phyloP scores from a whole-genome alignment of 2,888 invertebrate genomes.

The Heliconius erato region DNA sequence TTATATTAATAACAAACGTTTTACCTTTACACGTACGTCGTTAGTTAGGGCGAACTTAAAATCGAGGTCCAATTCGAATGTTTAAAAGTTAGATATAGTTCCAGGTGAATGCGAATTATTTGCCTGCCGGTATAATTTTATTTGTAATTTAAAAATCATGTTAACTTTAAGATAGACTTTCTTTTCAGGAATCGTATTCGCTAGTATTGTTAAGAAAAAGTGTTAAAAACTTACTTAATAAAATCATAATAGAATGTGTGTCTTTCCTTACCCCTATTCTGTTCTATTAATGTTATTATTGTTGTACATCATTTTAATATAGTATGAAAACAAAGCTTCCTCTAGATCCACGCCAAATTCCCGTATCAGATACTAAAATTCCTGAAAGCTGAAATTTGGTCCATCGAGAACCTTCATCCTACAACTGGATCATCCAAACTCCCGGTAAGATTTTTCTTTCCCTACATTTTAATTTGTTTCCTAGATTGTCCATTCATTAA shows the following conservation, averaged over 20 bases:
- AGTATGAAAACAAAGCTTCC: conserved; percentile 67
- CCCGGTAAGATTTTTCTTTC: conserved; percentile 83
- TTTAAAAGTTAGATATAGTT: conserved; percentile 74
- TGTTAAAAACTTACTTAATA: conserved; percentile 81
- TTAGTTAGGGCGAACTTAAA: conserved; percentile 81
- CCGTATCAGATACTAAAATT: conserved; percentile 80
- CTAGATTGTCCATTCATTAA: conserved; percentile 68
- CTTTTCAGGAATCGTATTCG: conserved; percentile 81
- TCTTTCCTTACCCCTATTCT: conserved; percentile 59
- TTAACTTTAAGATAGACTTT: conserved; percentile 78
- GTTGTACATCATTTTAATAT: conserved; percentile 50
- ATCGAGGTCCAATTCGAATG: conserved; percentile 84
- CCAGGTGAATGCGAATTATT: conserved; percentile 67
- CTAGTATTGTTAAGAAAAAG: conserved; percentile 83
- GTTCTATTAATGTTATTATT: conserved; percentile 46
- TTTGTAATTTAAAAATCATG: conserved; percentile 79
- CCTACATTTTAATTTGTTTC: conserved; percentile 80
- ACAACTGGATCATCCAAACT: conserved; percentile 82
- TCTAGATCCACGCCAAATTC: conserved; percentile 83
- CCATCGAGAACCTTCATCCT: conserved; percentile 83
- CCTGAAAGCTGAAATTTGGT: conserved; percentile 78
- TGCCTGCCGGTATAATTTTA: conserved; percentile 72
- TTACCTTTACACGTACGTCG: conserved; percentile 65
- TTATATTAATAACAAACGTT: conserved; percentile 48
- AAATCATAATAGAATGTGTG: conserved; percentile 70